Base-by-base conservation (phyloP, 1,140 invertebrate species). In the Temnothorax longispinosus region DNA sequence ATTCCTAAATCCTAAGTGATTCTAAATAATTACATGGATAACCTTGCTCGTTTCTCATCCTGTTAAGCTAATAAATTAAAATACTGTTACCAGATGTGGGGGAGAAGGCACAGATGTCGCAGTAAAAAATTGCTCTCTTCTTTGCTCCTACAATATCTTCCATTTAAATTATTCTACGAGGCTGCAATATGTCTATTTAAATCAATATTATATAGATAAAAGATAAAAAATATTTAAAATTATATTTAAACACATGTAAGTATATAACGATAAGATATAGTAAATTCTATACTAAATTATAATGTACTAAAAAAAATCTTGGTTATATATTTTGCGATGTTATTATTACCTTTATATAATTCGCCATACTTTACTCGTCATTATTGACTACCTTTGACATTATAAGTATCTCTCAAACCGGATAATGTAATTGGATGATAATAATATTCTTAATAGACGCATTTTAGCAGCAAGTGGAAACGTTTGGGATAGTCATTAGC, bases 271-370 rank as follows among this genome's bases (percentile, higher is more conserved):
- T 47, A 69, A 69, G 0, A 47, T 21, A 11, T 1, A 21, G 32
- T 64, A 44, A 44, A 41, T 74, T 27, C 3, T 7, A 4, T 7
- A 41, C 27, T 52, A 21, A 65, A 47, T 54, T 54, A 7, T 3
- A 5, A 47, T 11, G 52, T 47, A 64, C 21, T 35, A 15, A 47
- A 47, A 35, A 38, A 44, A 11, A 41, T 5, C 38, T 27, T 27
- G 27, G 27, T 38, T 60, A 1, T 10, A 32, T 5, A 64, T 18
- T 35, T 50, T 54, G 35, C 56, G 32, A 5, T 21, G 13, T 47
- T 56, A 75, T 58, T 75, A 75, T 58, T 75, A 56, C 27, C 38
- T 27, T 76, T 58, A n/a, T 72, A 35, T 27, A 76, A 76, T 76
- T 62, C 54, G 13, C 38, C 4, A 32, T 21, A 13, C 13, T 75